Evolutionary conservation across 2,888 invertebrate genomes (phyloP), one percentile per base, ranked within the genome.

Genomic region (Hyles lineata): DNA sequence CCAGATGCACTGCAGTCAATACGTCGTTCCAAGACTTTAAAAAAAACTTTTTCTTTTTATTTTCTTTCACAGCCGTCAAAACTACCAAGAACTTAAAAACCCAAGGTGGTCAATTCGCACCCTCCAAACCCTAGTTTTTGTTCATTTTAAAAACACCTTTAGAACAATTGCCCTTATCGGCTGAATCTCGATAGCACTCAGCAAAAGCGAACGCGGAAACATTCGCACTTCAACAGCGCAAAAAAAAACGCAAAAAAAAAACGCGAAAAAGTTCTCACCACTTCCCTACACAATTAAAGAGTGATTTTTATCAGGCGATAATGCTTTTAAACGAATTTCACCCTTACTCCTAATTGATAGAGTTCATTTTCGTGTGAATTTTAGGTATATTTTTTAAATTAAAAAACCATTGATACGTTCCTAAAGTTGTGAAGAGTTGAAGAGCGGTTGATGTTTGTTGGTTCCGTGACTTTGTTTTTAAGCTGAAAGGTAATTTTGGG

Each of bases 171-270:
- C 72, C 60, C 72, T 72, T 72, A 70, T 61, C 70, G 21, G 25
- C 17, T 17, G 52, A 70, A 72, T 58, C 55, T 43, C 32, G 17
- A 60, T 43, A 23, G 21, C 67, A n/a, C 59, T 61, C 59, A 29
- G 43, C 43, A 29, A 60, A 70, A 72, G n/a, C 35, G 60, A 11
- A 69, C 43, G 55, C 55, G 55, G 55, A 55, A 72, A 63, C 62
- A 72, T 72, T 72, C 72, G 32, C 72, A 72, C 72, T 72, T 72
- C 67, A 69, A 4, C 43, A 2, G 67, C 67, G 55, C 17, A 55
- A 55, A 55, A 55, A 55, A 55, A 52, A 17, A 6, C 52, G 35
- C 35, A 9, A 35, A 6, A 35, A 35, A 43, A 43, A 11, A 43
- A 43, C 43, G 43, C 43, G 43, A 60, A 72, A 29, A 72, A 50